Percentiles rank a stretch among this genome's conserved stretches.
These are phyloP conservation scores for Geodia barretti DNA, from an alignment of 37 sponge, comb jelly and placozoan species.

Conservation along the genomic window DNA sequence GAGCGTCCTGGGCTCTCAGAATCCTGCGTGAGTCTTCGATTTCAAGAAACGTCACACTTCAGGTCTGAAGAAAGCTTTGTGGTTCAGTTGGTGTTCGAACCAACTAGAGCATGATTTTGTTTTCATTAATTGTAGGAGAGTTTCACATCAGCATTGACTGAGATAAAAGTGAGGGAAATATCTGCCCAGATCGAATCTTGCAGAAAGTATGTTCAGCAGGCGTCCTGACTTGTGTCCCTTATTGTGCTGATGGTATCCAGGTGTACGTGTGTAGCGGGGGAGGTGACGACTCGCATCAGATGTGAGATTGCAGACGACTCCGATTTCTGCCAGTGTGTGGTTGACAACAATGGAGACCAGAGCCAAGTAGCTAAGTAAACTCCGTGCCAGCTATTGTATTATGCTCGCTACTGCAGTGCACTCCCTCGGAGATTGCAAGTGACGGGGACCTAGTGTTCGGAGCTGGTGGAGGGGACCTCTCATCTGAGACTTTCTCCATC, in stretches of 20 bases:
- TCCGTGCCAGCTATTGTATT: too few species aligned
- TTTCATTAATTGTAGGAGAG: too few species aligned
- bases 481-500: too few species aligned
- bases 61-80: too few species aligned
- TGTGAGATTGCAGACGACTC: conserved; percentile 24
- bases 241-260: neutral
- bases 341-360: conserved; percentile 15
- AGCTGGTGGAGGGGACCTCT: too few species aligned
- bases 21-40: conserved; percentile 36
- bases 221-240: neutral
- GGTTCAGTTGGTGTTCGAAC: too few species aligned
- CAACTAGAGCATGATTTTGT: too few species aligned
- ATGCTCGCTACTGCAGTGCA: too few species aligned
- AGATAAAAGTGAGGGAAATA: conserved; percentile 46
- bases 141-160: conserved; percentile 31
- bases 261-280: conserved; percentile 26
- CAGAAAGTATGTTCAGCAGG: conserved; percentile 11
- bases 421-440: too few species aligned
- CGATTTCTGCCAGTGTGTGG: conserved; percentile 41
- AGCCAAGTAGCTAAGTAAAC: too few species aligned
- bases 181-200: conserved; percentile 17
- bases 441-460: too few species aligned
- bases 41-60: neutral
- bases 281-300: neutral
- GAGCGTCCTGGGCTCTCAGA: conserved; percentile 32